These are phyloP conservation scores for Tetragonula clypearis DNA, from an alignment of 1,140 invertebrate genomes.

Conservation along the genomic window DNA sequence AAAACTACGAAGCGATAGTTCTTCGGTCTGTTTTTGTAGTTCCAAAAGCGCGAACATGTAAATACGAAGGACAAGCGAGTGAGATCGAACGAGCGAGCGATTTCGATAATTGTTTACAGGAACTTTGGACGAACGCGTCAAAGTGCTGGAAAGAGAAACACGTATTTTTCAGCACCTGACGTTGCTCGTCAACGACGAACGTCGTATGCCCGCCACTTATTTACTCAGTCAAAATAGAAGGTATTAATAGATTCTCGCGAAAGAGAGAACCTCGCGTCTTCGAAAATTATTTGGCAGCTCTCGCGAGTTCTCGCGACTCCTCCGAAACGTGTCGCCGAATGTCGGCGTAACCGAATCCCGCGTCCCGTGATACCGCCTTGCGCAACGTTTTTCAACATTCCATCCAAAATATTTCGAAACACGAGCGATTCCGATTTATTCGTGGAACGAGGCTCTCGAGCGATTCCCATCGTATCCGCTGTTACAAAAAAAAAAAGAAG, in stretches of 20 bases:
- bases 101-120: constrained; percentile 49
- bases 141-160: constrained; percentile 43
- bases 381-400: not conserved
- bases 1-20: not conserved
- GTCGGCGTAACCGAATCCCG: not conserved
- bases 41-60: not conserved
- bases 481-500: not conserved
- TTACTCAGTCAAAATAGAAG: constrained; percentile 40
- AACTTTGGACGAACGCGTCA: constrained; percentile 20
- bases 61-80: not conserved
- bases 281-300: constrained; percentile 47
- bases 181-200: constrained; percentile 47
- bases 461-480: not conserved
- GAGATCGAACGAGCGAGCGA: constrained; percentile 8
- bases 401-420: constrained; percentile 7
- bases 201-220: constrained; percentile 47
- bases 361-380: not conserved
- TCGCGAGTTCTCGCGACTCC: not conserved
- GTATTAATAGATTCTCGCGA: constrained; percentile 52
- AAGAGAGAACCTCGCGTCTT: constrained; percentile 40
- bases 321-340: constrained; percentile 2
- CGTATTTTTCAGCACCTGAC: constrained; percentile 40
- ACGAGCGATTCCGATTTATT: not conserved
- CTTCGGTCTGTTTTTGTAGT: not conserved
- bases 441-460: not conserved